phyloP scores from a whole-genome alignment of 2,113 vertebrate genomes.

The Pteruthius melanotis region DNA sequence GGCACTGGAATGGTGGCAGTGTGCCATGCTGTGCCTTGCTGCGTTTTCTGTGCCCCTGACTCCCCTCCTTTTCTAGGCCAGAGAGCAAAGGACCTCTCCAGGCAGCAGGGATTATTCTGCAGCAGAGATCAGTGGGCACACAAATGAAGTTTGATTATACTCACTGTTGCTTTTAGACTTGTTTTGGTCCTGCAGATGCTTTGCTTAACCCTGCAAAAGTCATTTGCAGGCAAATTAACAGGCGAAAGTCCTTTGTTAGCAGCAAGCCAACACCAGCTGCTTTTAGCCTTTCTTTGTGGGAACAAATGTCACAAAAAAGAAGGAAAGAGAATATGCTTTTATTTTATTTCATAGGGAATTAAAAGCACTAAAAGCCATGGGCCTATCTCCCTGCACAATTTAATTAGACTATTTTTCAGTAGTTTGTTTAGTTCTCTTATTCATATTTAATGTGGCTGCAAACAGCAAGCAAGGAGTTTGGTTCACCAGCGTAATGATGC shows the following conservation, averaged over 20 bases:
- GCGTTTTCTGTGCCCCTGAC: too few species aligned
- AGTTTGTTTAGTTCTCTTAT: slow-evolving; percentile 73
- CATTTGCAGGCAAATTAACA: neutral
- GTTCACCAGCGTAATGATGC: slow-evolving; percentile 64
- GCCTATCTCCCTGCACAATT: slow-evolving; percentile 41
- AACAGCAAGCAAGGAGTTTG: slow-evolving; percentile 59
- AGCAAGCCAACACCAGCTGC: neutral
- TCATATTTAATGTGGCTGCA: slow-evolving; percentile 77
- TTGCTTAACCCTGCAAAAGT: neutral
- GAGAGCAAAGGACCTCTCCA: neutral
- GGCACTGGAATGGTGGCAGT: neutral
- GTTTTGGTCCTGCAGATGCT: neutral
- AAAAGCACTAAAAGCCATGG: slow-evolving; percentile 61
- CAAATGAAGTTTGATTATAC: neutral
- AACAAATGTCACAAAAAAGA: slow-evolving; percentile 17
- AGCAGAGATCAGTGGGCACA: neutral
- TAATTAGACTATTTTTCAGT: slow-evolving; percentile 78
- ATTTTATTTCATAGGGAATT: slow-evolving; percentile 41
- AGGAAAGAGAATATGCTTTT: neutral
- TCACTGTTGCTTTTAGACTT: neutral
- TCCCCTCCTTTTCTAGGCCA: neutral
- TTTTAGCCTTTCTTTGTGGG: slow-evolving; percentile 28
- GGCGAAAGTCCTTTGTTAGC: neutral
- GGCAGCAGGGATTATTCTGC: neutral
- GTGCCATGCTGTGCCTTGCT: accelerated